Evolutionary conservation across 2,797 vertebrate species (phyloP).

Genomic region (Rhinoraja longicauda): DNA sequence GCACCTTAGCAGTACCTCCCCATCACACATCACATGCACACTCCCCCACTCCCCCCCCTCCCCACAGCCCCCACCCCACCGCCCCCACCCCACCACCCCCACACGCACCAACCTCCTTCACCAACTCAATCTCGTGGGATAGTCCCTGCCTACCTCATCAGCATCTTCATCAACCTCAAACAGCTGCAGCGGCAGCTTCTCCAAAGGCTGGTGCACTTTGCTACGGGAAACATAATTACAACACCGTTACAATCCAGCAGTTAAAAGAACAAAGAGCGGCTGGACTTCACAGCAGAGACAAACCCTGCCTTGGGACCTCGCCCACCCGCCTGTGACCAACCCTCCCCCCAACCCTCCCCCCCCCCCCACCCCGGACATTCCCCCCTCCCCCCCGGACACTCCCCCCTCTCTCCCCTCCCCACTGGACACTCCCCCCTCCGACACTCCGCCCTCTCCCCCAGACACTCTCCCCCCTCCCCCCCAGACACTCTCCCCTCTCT

Average conservation of each 20-base stretch:
- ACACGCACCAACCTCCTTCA: neutral
- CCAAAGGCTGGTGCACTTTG: constrained; percentile 87
- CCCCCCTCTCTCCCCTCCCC: too few relatives aligned
- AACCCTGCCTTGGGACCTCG: neutral
- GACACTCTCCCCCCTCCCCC: too few relatives aligned
- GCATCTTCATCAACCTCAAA: constrained; percentile 92
- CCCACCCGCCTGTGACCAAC: neutral
- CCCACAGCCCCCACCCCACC: too few relatives aligned
- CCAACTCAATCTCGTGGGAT: neutral
- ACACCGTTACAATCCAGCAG: neutral
- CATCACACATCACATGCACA: neutral
- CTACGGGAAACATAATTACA: constrained; percentile 57
- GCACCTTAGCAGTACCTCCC: neutral
- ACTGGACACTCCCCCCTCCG: too few relatives aligned
- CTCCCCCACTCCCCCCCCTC: too few relatives aligned
- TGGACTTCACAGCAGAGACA: neutral
- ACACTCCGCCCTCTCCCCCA: too few relatives aligned
- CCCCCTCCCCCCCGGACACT: too few relatives aligned
- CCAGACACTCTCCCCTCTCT: too few relatives aligned
- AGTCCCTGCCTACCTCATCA: constrained; percentile 65
- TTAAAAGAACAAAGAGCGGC: neutral
- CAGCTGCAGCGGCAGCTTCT: constrained; percentile 83
- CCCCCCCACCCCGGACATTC: too few relatives aligned
- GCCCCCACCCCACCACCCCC: too few relatives aligned
- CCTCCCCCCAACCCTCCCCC: too few relatives aligned